phyloP scores from a whole-genome alignment of 1,140 invertebrate species.

The Pemphigus obesinymphae region DNA sequence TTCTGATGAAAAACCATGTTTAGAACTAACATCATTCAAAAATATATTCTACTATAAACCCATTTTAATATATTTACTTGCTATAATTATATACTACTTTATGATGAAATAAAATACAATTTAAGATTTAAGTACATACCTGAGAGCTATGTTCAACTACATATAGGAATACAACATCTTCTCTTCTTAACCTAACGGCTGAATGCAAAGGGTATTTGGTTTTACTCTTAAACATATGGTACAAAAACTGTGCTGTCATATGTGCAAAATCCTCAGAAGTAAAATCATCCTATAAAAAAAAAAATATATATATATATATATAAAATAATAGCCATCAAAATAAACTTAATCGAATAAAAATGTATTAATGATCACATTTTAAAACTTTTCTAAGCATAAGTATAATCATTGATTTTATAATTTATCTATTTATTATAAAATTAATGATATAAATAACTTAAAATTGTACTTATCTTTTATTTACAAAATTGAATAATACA shows the following conservation, averaged over 20 bases:
- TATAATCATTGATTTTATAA: no score
- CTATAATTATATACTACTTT: background rate
- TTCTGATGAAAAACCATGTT: no score
- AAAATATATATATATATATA: background rate
- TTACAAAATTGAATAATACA: no score
- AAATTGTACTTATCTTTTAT: no score
- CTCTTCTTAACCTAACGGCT: slow-evolving; percentile 76
- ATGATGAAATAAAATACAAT: background rate
- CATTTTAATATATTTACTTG: background rate
- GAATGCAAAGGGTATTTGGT: slow-evolving; percentile 82
- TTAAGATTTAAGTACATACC: slow-evolving; percentile 59
- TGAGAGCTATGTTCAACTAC: slow-evolving; percentile 82
- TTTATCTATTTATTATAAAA: no score
- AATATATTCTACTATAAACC: background rate
- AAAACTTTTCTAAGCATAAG: no score
- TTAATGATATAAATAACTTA: no score
- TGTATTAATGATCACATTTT: background rate
- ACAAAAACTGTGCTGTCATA: slow-evolving; percentile 84
- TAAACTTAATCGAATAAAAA: background rate
- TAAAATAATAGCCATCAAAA: background rate
- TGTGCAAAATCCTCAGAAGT: slow-evolving; percentile 85
- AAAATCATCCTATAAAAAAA: slow-evolving; percentile 68
- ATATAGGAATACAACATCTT: slow-evolving; percentile 92
- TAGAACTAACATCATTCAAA: background rate
- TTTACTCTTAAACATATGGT: slow-evolving; percentile 86